These are phyloP conservation scores for Chelonus insularis DNA, from an alignment of 1,140 invertebrate genomes.

Conservation along the genomic window DNA sequence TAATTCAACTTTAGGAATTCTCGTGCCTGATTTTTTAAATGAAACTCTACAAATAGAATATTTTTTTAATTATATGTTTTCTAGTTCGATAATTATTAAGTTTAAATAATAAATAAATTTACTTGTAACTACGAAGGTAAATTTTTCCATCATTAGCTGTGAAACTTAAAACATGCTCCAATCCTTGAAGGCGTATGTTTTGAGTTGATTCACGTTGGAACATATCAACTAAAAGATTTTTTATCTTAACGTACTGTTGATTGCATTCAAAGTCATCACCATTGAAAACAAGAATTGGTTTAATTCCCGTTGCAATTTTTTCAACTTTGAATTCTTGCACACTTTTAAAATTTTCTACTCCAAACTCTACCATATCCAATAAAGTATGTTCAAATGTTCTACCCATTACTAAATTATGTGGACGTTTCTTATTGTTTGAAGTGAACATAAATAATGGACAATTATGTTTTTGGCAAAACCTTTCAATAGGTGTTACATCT, in stretches of 20 bases:
- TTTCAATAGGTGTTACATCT: conserved; percentile 79
- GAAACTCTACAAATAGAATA: conserved; percentile 65
- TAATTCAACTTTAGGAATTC: conserved; percentile 86
- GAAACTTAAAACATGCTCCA: conserved; percentile 92
- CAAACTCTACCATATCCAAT: conserved; percentile 96
- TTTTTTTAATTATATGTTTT: no score
- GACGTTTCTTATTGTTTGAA: conserved; percentile 92
- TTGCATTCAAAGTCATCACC: conserved; percentile 89
- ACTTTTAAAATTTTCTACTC: conserved; percentile 79
- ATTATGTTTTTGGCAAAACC: conserved; percentile 84
- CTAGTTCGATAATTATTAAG: not conserved
- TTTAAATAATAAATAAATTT: conserved; percentile 21
- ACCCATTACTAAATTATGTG: conserved; percentile 89
- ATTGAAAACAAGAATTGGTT: conserved; percentile 91
- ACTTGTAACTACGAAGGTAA: conserved; percentile 84
- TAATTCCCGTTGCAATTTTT: conserved; percentile 80
- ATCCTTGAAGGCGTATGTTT: conserved; percentile 82
- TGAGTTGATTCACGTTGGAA: conserved; percentile 85
- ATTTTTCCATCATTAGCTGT: conserved; percentile 82
- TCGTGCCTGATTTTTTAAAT: conserved; percentile 89
- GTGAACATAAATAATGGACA: conserved; percentile 87
- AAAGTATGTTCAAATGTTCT: conserved; percentile 88
- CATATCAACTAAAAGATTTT: conserved; percentile 90
- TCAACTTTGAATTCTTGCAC: conserved; percentile 78
- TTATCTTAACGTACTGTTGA: conserved; percentile 78